phyloP scores from a whole-genome alignment of 2,888 invertebrate genomes.

The Meandrusa payeni region DNA sequence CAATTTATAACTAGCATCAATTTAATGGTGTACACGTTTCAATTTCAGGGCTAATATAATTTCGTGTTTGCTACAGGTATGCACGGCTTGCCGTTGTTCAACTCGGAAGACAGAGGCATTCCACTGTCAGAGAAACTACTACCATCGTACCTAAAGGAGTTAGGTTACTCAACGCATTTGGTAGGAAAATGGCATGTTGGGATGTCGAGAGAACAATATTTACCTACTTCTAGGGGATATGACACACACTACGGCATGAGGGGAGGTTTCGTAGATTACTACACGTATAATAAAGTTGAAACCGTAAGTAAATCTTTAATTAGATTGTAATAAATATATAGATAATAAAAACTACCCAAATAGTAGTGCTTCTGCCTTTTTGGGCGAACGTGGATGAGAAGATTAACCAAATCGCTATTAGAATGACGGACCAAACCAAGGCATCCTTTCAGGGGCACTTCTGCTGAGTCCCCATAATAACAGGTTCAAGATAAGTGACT shows the following conservation, averaged over 20 bases:
- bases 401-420: no score
- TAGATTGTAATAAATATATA: no score
- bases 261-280: conserved; percentile 89
- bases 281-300: conserved; percentile 72
- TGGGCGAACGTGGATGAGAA: no score
- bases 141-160: conserved; percentile 82
- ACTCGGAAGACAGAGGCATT: conserved; percentile 70
- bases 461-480: no score
- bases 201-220: conserved; percentile 85
- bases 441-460: no score
- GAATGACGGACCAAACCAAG: no score
- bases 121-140: conserved; percentile 77
- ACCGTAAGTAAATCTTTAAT: conserved; percentile 57
- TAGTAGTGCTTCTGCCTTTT: no score
- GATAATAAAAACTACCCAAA: no score
- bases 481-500: no score
- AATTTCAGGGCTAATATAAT: no score
- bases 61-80: conserved; percentile 66
- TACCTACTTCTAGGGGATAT: conserved; percentile 89
- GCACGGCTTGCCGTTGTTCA: conserved; percentile 64
- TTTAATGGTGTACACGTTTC: no score
- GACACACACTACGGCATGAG: conserved; percentile 90
- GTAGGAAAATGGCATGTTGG: conserved; percentile 97
- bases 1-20: no score
- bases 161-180: conserved; percentile 89